Evolutionary conservation across 1,140 invertebrate species (phyloP).

Genomic region (Drosophila guanche): DNA sequence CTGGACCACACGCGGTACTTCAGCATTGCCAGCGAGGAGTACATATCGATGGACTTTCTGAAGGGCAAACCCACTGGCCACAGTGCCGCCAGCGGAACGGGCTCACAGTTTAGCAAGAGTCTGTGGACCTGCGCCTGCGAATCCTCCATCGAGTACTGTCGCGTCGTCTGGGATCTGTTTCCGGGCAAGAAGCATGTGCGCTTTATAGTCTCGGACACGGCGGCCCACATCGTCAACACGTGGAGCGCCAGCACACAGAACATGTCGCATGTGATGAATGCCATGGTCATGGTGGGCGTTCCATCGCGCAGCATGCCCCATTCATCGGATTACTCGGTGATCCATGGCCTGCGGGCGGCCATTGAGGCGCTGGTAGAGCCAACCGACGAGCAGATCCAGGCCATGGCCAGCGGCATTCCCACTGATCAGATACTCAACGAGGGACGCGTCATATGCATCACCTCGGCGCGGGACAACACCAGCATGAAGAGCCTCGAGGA

Average conservation of each 20-base stretch:
- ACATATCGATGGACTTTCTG: conserved; percentile 94
- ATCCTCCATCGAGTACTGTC: conserved; percentile 96
- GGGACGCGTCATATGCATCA: conserved; percentile 94
- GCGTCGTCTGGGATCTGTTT: conserved; percentile 98
- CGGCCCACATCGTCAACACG: conserved; percentile 91
- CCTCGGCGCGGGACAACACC: conserved; percentile 91
- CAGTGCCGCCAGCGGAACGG: conserved; percentile 2
- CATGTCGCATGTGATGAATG: conserved; percentile 91
- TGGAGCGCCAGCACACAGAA: conserved; percentile 93
- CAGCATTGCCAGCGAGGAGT: conserved; percentile 92
- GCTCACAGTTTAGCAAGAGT: conserved; percentile 87
- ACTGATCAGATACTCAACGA: conserved; percentile 84
- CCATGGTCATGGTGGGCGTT: conserved; percentile 89
- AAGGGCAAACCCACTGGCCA: conserved; percentile 85
- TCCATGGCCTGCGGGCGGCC: conserved; percentile 93
- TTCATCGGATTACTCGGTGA: conserved; percentile 88
- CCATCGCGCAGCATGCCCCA: conserved; percentile 85
- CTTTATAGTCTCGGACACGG: conserved; percentile 92
- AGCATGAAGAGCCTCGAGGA: conserved; percentile 93
- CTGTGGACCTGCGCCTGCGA: conserved; percentile 98
- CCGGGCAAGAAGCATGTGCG: conserved; percentile 93
- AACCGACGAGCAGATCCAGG: conserved; percentile 88
- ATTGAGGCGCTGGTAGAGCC: conserved; percentile 93
- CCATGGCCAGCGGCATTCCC: conserved; percentile 44
- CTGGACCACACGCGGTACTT: conserved; percentile 96